A percentile compares a stretch with the other conserved stretches of the same genome.
These are phyloP conservation scores for Hemichromis elongatus DNA, from an alignment of 2,113 vertebrate species.

Conservation along the genomic window DNA sequence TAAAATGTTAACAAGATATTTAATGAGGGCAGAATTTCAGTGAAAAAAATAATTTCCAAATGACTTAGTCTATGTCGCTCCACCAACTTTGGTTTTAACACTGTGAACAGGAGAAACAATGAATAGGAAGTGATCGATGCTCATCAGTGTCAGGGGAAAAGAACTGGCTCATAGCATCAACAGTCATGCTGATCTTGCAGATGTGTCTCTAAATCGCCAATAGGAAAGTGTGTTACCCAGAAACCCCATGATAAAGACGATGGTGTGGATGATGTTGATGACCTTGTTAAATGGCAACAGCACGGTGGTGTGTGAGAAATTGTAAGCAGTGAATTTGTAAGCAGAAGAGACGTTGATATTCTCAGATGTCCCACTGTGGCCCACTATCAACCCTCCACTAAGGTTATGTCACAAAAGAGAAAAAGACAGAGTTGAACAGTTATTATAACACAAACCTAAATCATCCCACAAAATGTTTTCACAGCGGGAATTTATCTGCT, in stretches of 20 bases:
- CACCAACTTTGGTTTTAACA: conserved; percentile 79
- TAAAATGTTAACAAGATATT: neutral
- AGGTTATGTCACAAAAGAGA: neutral
- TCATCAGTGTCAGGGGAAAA: conserved; percentile 91
- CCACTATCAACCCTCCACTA: conserved; percentile 33
- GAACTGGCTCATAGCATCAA: conserved; percentile 89
- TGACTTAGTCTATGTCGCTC: conserved; percentile 74
- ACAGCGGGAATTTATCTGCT: neutral
- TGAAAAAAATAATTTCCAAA: neutral
- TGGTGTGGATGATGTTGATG: conserved; percentile 77
- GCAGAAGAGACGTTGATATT: neutral
- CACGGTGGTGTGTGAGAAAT: fast-evolving
- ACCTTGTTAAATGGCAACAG: conserved; percentile 41
- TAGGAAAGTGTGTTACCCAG: conserved; percentile 85
- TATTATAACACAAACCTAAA: neutral
- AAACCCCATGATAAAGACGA: conserved; percentile 80
- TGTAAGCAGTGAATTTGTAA: neutral
- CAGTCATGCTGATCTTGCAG: conserved; percentile 83
- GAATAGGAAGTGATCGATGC: conserved; percentile 83
- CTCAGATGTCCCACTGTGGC: neutral
- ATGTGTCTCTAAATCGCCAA: conserved; percentile 77
- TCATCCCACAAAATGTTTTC: neutral
- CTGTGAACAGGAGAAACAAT: conserved; percentile 88
- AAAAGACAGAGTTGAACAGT: neutral
- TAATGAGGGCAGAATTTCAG: neutral